Conservation (phyloP, 2,797 vertebrate genomes). For the Coreius guichenoti region DNA sequence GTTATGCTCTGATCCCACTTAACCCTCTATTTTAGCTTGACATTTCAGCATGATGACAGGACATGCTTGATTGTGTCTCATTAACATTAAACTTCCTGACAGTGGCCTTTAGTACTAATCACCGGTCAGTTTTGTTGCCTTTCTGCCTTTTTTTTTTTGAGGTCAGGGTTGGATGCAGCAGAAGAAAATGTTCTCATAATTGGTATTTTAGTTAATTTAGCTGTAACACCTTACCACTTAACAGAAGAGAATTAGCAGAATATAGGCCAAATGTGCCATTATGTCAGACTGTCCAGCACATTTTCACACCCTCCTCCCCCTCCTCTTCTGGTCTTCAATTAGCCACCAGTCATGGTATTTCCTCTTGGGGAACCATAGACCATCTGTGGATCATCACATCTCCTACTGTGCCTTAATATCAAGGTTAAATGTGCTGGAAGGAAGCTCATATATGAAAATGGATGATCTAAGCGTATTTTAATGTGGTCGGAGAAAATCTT, state of each 20-base stretch:
- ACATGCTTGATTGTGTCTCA: background rate
- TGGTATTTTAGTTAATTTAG: background rate
- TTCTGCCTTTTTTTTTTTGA: background rate
- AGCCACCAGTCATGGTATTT: constrained; percentile 14
- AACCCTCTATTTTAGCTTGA: background rate
- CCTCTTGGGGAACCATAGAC: constrained; percentile 20
- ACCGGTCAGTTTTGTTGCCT: background rate
- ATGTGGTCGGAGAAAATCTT: background rate
- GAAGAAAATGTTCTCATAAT: background rate
- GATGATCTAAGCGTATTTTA: background rate
- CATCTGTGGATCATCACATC: constrained; percentile 29
- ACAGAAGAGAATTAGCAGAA: background rate
- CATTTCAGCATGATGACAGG: background rate
- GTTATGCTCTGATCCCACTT: constrained; percentile 6
- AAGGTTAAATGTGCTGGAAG: background rate
- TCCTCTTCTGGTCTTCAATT: constrained; percentile 7
- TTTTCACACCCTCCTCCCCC: constrained; percentile 11
- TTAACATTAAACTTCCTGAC: background rate
- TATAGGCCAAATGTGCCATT: background rate
- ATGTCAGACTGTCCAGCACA: constrained; percentile 12
- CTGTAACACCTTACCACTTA: background rate
- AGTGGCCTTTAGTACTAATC: background rate
- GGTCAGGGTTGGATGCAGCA: background rate
- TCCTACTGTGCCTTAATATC: background rate
- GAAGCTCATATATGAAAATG: background rate